Percentiles rank a stretch among this genome's conserved stretches.
Evolutionary conservation across 2,113 vertebrate species (phyloP).

Genomic region (Lontra canadensis): DNA sequence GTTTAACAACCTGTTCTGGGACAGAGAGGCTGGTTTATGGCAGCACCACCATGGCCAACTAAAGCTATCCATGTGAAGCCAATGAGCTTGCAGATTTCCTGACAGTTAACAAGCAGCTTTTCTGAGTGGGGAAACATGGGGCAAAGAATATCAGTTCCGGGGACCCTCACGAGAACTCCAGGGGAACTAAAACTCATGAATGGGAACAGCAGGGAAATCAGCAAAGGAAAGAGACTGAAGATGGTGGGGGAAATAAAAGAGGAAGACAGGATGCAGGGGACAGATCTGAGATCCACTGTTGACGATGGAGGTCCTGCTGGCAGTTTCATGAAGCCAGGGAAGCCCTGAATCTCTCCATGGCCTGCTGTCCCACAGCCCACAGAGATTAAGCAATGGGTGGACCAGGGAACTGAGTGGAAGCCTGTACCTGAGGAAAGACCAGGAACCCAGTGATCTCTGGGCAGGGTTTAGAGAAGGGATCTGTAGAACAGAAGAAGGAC

Average conservation of each 20-base stretch:
- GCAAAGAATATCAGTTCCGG: not conserved
- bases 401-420: not conserved
- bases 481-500: not conserved
- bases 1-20: not conserved
- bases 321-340: not conserved
- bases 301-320: not conserved
- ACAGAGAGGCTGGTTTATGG: not conserved
- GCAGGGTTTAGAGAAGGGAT: not conserved
- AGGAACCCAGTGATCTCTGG: not conserved
- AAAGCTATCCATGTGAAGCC: not conserved
- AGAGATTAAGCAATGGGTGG: not conserved
- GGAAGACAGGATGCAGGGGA: not conserved
- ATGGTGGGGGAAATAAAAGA: not conserved
- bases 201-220: too few relatives aligned
- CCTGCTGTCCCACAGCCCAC: not conserved
- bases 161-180: not conserved
- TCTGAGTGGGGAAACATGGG: not conserved
- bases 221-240: not conserved
- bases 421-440: not conserved
- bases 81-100: not conserved
- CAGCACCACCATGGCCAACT: not conserved
- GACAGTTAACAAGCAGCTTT: not conserved
- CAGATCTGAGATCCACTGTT: not conserved
- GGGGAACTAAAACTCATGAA: not conserved
- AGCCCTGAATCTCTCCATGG: not conserved